Base-by-base conservation (phyloP, 2,888 invertebrate genomes). In the Pristionchus fissidentatus region DNA sequence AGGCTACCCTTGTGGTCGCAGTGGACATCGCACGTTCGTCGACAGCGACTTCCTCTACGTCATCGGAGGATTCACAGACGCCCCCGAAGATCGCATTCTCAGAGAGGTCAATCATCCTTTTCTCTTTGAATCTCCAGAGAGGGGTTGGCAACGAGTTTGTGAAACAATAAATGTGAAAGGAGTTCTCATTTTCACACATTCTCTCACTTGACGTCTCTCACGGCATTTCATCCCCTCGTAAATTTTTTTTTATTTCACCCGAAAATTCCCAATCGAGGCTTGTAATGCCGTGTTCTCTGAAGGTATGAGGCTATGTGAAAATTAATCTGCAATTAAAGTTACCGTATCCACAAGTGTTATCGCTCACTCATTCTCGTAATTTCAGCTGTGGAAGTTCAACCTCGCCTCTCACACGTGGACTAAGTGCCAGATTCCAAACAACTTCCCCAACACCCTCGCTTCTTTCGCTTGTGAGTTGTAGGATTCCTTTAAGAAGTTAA, bases 11-110 rank as follows among this genome's bases (percentile, higher is more conserved):
- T 8, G 26, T 19, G 73, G 85, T 38, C 85, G 91, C 29, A 89
- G 89, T 41, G 91, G 91, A 5, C 91, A 91, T 75, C 85, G 91
- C 10, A 86, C 88, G 15, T 91, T 90, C 83, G 84, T 85, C 13
- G 88, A 88, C 41, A 84, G 85, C 49, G 90, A 91, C 70, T 90
- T 87, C 83, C 60, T 91, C n/a, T 91, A 90, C 77, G 77, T 89
- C 7, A 83, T 91, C 46, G 91, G 91, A 10, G 91, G 91, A 19
- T 91, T 87, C 46, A 85, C 84, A 32, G 46, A 73, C 8, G 10
- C 15, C 8, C 22, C 29, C 1, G 75, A 73, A 29, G 83, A 84
- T 26, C 7, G 29, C 49, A 86, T 85, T 41, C 79, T 83, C 26
- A 84, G 81, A 66, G 84, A 86, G 52, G 86, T 86, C n/a, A n/a